Conservation (phyloP, 2,113 vertebrate species). For the Orcinus orca region DNA sequence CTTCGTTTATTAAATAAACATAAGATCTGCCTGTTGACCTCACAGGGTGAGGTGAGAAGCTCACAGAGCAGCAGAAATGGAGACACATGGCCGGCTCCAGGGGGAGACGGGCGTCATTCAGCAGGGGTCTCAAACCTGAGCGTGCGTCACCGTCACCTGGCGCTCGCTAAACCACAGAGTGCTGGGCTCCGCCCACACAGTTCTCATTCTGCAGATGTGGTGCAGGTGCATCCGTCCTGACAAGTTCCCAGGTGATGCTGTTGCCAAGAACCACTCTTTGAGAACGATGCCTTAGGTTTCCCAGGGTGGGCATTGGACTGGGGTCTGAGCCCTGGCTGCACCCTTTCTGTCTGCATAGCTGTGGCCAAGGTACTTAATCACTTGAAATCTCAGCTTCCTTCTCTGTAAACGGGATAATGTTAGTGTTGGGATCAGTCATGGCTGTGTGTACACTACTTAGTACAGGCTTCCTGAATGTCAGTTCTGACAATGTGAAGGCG, state of each 20-base stretch:
- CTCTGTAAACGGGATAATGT: accelerated
- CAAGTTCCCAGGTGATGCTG: background rate
- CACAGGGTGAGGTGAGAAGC: background rate
- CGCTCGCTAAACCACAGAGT: background rate
- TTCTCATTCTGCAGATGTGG: background rate
- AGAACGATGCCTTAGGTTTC: background rate
- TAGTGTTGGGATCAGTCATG: accelerated
- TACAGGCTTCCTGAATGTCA: no score
- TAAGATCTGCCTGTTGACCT: background rate
- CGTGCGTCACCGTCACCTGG: background rate
- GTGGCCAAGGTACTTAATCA: background rate
- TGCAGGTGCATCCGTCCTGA: background rate
- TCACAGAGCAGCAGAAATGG: background rate
- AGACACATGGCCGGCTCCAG: background rate
- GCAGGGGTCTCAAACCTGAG: background rate
- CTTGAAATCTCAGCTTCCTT: background rate
- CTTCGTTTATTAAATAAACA: background rate
- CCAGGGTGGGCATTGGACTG: background rate
- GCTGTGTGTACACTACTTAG: background rate
- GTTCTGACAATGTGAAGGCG: background rate
- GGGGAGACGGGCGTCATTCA: background rate
- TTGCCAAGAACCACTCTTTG: background rate
- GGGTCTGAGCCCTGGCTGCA: background rate
- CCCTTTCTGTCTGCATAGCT: background rate
- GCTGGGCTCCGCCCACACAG: no score